Conservation (phyloP, 2,113 vertebrate species). For the Acrocephalus kingi region DNA sequence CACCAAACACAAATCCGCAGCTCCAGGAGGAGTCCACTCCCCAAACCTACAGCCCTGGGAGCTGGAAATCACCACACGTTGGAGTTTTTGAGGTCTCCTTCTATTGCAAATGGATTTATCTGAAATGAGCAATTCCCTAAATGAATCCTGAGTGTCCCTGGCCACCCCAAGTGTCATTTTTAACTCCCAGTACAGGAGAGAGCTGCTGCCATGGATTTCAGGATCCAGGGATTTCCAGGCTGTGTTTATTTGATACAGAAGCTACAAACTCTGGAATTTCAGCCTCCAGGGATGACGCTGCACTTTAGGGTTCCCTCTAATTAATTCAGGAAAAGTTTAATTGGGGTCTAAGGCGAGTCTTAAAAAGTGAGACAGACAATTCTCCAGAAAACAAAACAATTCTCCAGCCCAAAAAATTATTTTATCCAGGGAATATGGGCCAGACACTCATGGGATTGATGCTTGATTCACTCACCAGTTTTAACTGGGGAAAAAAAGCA, state of each 20-base stretch:
- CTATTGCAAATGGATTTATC: not conserved
- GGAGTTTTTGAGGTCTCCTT: not conserved
- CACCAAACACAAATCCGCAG: not conserved
- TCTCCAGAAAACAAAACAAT: not conserved
- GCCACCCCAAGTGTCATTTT: not conserved
- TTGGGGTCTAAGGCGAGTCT: not conserved
- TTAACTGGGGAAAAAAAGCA: not conserved
- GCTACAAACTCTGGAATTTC: not conserved
- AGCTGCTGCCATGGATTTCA: not conserved
- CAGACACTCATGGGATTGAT: not conserved
- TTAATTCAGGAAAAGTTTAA: not conserved
- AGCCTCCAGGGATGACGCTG: not conserved
- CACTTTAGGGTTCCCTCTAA: not conserved
- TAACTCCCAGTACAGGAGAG: not conserved
- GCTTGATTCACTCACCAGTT: not conserved
- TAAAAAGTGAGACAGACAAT: not conserved
- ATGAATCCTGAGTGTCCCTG: not conserved
- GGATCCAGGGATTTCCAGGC: not conserved
- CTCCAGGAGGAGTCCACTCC: rapidly evolving
- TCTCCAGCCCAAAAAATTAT: not conserved
- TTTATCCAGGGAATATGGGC: not conserved
- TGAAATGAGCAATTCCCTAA: not conserved
- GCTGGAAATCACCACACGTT: not conserved
- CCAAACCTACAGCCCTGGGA: not conserved
- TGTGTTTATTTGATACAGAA: not conserved